These are phyloP conservation scores for Copidosoma aretas DNA, from an alignment of 2,888 invertebrate genomes.

Conservation along the genomic window DNA sequence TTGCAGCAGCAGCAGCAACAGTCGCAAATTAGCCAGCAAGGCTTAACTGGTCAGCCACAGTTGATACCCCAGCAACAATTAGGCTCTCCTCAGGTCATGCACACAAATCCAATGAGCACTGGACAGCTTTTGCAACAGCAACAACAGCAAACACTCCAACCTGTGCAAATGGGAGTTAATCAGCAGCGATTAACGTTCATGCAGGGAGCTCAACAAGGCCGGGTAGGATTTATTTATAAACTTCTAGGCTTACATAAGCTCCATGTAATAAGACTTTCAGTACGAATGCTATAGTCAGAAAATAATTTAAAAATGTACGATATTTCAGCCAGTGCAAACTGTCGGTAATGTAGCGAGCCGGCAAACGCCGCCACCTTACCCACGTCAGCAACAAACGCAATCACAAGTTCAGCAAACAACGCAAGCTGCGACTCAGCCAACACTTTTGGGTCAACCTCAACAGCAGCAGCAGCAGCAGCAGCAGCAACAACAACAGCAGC, in stretches of 20 bases:
- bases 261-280: too few species aligned
- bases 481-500: conserved; percentile 33
- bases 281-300: too few species aligned
- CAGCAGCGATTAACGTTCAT: conserved; percentile 56
- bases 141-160: conserved; percentile 47
- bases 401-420: conserved; percentile 42
- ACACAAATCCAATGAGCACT: conserved; percentile 17
- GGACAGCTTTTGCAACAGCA: conserved; percentile 22
- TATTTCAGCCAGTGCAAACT: conserved; percentile 23
- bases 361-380: conserved; percentile 50
- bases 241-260: too few species aligned
- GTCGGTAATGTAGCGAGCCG: conserved; percentile 33
- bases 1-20: conserved; percentile 50
- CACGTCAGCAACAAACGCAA: conserved; percentile 49
- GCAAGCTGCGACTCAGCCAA: conserved; percentile 62
- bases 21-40: conserved; percentile 44
- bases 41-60: conserved; percentile 35
- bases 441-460: conserved; percentile 42
- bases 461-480: conserved; percentile 34
- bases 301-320: neutral
- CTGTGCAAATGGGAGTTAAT: conserved; percentile 46
- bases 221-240: conserved; percentile 23
- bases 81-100: conserved; percentile 23
- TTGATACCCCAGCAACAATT: conserved; percentile 37
- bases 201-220: conserved; percentile 51